Base-by-base conservation (phyloP, 1,140 invertebrate genomes). In the Paracyclopina nana region DNA sequence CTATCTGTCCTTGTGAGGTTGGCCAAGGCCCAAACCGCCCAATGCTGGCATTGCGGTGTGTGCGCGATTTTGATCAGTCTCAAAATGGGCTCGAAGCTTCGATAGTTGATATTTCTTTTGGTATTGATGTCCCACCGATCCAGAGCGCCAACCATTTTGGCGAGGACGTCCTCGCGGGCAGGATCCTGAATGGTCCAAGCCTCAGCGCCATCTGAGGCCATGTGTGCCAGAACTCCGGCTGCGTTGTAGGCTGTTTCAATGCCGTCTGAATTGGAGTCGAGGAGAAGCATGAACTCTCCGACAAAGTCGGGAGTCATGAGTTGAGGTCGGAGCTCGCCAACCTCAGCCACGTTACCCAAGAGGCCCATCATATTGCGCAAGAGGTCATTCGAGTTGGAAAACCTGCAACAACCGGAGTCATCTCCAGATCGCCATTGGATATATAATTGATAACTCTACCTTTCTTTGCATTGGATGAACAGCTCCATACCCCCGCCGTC, bases 241-340 rank as follows among this genome's bases (percentile, higher is more conserved):
- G 90, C 86, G 69, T 96, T 96, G 65, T 97, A 96, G 59, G 84
- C 87, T 42, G 84, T 82, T 74, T 97, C 91, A 55, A 96, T 96
- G 24, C 87, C 88, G 68, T 95, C 90, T 59, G 79, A 82, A 8
- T 71, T 70, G 1, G 83, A 86, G 50, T 80, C 75, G 8, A 96
- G 66, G 9, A 97, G 68, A 31, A 78, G 71, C 55, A 81, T 78
- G 64, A 96, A 95, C 4, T 91, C 81, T 8, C 70, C 65, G 24
- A 96, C 75, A 61, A 86, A 90, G 57, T 80, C 71, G 53, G 73
- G 65, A 24, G 80, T 77, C 82, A 95, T 90, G 27, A 97, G 68
- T 53, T 80, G 71, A 1, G 72, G 71, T 25, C 91, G 72, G n/a
- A 97, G 68, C 55, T 74, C 66, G 53, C 78, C 71, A 0, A 95